Conservation (phyloP, 2,797 vertebrate species). For the Steatocranus sp. region DNA sequence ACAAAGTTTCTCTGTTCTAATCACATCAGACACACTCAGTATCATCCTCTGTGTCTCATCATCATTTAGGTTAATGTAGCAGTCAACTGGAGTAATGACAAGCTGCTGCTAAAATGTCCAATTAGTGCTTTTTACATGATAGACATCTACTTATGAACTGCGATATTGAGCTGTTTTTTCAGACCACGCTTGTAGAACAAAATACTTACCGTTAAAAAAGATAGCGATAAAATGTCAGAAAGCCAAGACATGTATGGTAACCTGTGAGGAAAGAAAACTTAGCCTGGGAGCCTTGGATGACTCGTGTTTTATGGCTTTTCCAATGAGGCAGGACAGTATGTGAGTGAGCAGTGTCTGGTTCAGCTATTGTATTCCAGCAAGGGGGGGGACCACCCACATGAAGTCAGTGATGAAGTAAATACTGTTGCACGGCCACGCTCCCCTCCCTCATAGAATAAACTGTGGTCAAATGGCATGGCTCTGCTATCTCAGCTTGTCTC, state of each 20-base stretch:
- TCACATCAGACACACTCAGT: constrained; percentile 47
- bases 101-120: not conserved
- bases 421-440: constrained; percentile 62
- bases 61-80: constrained; percentile 2
- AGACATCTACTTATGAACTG: not conserved
- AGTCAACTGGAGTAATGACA: constrained; percentile 16
- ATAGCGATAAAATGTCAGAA: constrained; percentile 17
- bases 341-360: constrained; percentile 71
- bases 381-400: constrained; percentile 70
- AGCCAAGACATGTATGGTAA: constrained; percentile 39
- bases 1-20: constrained; percentile 19
- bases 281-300: constrained; percentile 60
- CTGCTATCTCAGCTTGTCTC: constrained; percentile 65
- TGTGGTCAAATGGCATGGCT: constrained; percentile 45
- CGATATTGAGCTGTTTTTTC: not conserved
- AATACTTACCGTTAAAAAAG: not conserved
- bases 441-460: constrained; percentile 62
- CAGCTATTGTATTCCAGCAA: constrained; percentile 72
- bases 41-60: constrained; percentile 36
- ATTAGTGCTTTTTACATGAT: not conserved
- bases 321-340: constrained; percentile 75
- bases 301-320: constrained; percentile 75
- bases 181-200: not conserved
- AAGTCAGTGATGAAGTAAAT: constrained; percentile 74
- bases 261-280: constrained; percentile 54